phyloP scores from a whole-genome alignment of 2,113 vertebrate genomes.

The Orcinus orca region DNA sequence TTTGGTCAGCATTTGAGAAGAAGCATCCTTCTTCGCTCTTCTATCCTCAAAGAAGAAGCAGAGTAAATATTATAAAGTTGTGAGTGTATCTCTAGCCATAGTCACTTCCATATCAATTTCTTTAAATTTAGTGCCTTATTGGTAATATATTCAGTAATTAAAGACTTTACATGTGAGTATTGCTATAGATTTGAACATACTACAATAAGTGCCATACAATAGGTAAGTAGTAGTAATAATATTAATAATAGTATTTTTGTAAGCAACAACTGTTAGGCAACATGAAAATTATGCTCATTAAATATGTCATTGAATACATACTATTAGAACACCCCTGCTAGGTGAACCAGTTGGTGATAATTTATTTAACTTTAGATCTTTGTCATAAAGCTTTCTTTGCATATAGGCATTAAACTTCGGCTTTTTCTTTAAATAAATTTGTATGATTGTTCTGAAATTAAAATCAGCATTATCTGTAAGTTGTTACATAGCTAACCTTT shows the following conservation, averaged over 20 bases:
- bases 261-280: background rate
- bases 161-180: constrained; percentile 26
- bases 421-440: background rate
- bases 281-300: background rate
- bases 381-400: background rate
- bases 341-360: background rate
- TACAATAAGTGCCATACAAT: background rate
- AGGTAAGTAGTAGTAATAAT: background rate
- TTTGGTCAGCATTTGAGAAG: background rate
- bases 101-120: background rate
- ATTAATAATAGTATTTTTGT: background rate
- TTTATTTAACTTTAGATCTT: constrained; percentile 21
- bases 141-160: background rate
- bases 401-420: background rate
- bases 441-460: background rate
- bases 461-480: background rate
- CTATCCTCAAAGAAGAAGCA: background rate
- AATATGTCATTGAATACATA: background rate
- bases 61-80: constrained; percentile 13
- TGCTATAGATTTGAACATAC: background rate
- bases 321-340: background rate
- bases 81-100: background rate
- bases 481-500: background rate
- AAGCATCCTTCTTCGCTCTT: background rate
- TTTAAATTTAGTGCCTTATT: background rate